Conservation (phyloP, 64 coral and sea anemone species). For the Stichodactyla helianthus region DNA sequence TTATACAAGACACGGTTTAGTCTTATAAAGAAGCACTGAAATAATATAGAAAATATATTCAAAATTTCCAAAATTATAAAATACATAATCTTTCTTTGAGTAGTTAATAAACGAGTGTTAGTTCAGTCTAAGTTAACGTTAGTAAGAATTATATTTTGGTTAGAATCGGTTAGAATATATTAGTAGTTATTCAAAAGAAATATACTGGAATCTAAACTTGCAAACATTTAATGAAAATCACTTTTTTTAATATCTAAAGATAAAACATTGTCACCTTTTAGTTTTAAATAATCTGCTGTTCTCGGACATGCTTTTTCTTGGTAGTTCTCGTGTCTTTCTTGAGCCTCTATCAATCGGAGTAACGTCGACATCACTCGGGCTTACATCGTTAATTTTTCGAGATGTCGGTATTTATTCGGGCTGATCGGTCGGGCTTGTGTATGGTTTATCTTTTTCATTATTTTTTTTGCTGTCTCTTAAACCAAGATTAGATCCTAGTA, state of each 20-base stretch:
- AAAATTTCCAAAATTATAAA: background rate
- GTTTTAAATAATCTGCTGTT: too few relatives aligned
- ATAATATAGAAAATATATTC: conserved; percentile 10
- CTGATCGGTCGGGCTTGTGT: background rate
- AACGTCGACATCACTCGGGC: background rate
- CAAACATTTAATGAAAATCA: too few relatives aligned
- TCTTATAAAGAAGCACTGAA: background rate
- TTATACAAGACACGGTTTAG: background rate
- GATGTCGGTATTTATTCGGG: background rate
- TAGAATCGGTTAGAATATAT: background rate
- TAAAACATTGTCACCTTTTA: too few relatives aligned
- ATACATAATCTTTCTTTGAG: background rate
- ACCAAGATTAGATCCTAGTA: background rate
- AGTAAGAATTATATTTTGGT: background rate
- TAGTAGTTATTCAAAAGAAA: background rate
- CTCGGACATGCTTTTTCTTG: too few relatives aligned
- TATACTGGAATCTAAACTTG: background rate
- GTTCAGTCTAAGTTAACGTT: background rate
- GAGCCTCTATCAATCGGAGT: too few relatives aligned
- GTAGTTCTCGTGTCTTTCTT: too few relatives aligned
- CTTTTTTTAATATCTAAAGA: too few relatives aligned
- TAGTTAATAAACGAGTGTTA: background rate
- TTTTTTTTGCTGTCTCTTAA: background rate
- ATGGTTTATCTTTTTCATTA: background rate
- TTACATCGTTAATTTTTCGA: background rate